A percentile compares a stretch with the other conserved stretches of the same genome.
phyloP scores from a whole-genome alignment of 2,797 vertebrate species.

The Silurus lanzhouensis region DNA sequence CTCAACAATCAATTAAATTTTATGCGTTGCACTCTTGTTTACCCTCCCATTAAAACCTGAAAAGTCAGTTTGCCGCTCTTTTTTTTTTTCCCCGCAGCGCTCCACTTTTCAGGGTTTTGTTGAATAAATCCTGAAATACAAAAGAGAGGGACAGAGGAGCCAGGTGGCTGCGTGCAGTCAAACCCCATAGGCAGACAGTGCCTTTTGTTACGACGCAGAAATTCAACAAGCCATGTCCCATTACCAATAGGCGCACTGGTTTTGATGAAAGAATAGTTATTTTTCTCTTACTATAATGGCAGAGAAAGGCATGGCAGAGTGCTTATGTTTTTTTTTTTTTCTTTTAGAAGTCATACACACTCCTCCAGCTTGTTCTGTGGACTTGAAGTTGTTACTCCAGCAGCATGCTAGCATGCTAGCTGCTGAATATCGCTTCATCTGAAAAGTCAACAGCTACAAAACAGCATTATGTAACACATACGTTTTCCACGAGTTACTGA shows the following conservation, averaged over 20 bases:
- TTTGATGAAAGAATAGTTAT: constrained; percentile 55
- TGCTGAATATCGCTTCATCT: background rate
- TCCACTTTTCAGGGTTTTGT: constrained; percentile 62
- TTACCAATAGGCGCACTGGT: constrained; percentile 54
- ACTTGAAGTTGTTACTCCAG: background rate
- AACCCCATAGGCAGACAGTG: constrained; percentile 55
- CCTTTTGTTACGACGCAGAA: constrained; percentile 58
- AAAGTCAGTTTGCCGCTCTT: constrained; percentile 63
- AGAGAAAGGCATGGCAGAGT: constrained; percentile 53
- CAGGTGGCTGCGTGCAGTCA: constrained; percentile 59
- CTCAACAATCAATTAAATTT: constrained; percentile 87
- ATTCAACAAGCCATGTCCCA: constrained; percentile 60
- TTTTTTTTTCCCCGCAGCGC: constrained; percentile 50
- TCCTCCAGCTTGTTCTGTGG: constrained; percentile 30
- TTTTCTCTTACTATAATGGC: constrained; percentile 50
- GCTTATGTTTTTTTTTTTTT: constrained; percentile 36
- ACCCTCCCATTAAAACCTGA: constrained; percentile 71
- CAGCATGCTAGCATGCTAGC: too few relatives aligned
- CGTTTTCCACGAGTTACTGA: background rate
- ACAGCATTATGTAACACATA: background rate
- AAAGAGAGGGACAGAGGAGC: constrained; percentile 58
- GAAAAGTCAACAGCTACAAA: background rate
- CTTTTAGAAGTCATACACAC: constrained; percentile 53
- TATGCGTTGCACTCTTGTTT: constrained; percentile 80
- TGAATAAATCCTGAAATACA: constrained; percentile 68